Percentiles rank a stretch among this genome's conserved stretches.
Evolutionary conservation across 2,113 vertebrate species (phyloP).

Genomic region (Bothrops jararaca): DNA sequence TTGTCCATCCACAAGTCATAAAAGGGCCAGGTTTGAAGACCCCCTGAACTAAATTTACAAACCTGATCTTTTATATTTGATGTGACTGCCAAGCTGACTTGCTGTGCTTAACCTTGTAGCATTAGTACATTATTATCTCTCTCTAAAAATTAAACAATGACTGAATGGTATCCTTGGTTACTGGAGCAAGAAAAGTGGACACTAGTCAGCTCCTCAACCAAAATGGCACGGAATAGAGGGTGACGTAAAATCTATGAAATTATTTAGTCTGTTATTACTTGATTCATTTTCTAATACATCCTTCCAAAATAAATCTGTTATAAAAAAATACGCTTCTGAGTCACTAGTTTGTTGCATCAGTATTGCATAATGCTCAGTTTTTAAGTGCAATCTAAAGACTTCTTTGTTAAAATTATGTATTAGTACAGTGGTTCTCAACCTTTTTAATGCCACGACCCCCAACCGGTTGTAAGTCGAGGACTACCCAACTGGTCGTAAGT

Average conservation of each 20-base stretch:
- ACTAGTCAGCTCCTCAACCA: not conserved
- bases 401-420: not conserved
- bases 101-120: rapidly evolving
- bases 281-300: slow-evolving; percentile 5
- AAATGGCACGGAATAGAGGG: not conserved
- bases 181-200: not conserved
- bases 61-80: rapidly evolving
- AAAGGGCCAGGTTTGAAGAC: too few relatives aligned
- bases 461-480: too few relatives aligned
- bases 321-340: not conserved
- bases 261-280: not conserved
- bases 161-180: not conserved
- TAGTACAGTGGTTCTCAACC: too few relatives aligned
- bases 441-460: too few relatives aligned
- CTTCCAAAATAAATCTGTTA: not conserved
- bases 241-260: not conserved
- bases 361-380: not conserved
- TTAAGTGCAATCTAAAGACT: not conserved
- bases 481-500: too few relatives aligned
- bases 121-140: not conserved
- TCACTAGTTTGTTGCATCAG: not conserved
- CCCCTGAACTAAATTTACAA: not conserved
- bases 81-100: not conserved
- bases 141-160: not conserved
- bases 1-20: not conserved